Conservation (phyloP, 1,140 invertebrate genomes). For the Capitella teleta region DNA sequence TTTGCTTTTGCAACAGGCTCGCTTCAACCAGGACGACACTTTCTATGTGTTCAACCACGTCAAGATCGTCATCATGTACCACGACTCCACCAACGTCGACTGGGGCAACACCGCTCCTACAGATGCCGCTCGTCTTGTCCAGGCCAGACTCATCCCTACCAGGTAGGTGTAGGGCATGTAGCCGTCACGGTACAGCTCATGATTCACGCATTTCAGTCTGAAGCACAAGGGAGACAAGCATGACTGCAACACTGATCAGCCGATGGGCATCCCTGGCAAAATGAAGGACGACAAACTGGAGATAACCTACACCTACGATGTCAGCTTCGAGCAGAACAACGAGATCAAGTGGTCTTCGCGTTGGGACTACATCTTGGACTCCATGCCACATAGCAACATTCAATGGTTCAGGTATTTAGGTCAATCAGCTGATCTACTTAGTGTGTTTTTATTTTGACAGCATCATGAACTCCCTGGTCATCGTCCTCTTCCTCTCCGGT, state of each 20-base stretch:
- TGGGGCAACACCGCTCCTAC: conserved; percentile 57
- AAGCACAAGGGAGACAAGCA: too few species aligned
- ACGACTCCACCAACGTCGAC: conserved; percentile 74
- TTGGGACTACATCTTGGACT: conserved; percentile 98
- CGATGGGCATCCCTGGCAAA: conserved; percentile 58
- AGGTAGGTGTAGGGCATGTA: conserved; percentile 54
- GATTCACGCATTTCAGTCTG: too few species aligned
- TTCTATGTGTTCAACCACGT: conserved; percentile 97
- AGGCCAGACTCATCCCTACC: conserved; percentile 62
- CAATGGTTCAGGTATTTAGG: conserved; percentile 86
- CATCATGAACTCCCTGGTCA: conserved; percentile 52
- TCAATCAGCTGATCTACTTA: neutral
- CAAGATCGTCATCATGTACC: conserved; percentile 83
- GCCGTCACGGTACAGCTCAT: too few species aligned
- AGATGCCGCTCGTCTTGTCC: conserved; percentile 81
- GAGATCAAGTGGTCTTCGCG: conserved; percentile 93
- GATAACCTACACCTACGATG: conserved; percentile 78
- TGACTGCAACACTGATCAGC: conserved; percentile 27
- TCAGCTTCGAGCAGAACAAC: conserved; percentile 68
- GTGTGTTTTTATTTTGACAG: conserved; percentile 17
- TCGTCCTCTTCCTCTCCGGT: conserved; percentile 65
- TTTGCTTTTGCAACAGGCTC: neutral
- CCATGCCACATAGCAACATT: conserved; percentile 96
- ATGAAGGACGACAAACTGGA: conserved; percentile 27
- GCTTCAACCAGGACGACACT: conserved; percentile 48